Percentiles rank a stretch among this genome's conserved stretches.
Evolutionary conservation across 2,888 invertebrate species (phyloP).

Genomic region (Salticus scenicus): DNA sequence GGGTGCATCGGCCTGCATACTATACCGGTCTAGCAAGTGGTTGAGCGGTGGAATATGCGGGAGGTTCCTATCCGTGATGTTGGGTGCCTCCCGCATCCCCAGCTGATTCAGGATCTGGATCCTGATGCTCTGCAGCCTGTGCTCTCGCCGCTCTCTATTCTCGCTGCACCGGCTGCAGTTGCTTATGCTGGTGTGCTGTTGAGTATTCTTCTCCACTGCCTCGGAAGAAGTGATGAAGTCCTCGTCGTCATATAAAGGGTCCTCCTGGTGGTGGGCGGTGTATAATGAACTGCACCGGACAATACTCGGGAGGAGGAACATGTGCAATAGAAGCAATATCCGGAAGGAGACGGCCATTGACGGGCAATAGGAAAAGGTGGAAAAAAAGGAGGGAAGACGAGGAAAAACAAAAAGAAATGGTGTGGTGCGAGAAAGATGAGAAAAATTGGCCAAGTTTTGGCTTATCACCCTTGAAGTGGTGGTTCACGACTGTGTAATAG

Average conservation of each 20-base stretch:
- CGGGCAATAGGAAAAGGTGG: background rate
- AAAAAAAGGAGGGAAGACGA: background rate
- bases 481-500: slow-evolving; percentile 48
- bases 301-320: slow-evolving; percentile 1
- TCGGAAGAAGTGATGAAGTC: background rate
- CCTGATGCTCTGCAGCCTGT: slow-evolving; percentile 80
- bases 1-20: slow-evolving; percentile 77
- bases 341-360: slow-evolving; percentile 24
- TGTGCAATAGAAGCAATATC: slow-evolving; percentile 2
- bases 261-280: slow-evolving; percentile 4
- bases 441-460: slow-evolving; percentile 25
- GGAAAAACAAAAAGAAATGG: slow-evolving; percentile 17
- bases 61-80: slow-evolving; percentile 79
- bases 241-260: background rate
- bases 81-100: slow-evolving; percentile 80
- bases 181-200: background rate
- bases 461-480: slow-evolving; percentile 20
- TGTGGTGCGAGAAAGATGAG: background rate
- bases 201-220: background rate
- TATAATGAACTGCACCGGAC: background rate
- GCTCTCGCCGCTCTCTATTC: slow-evolving; percentile 79
- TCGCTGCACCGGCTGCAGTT: slow-evolving; percentile 70
- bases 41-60: slow-evolving; percentile 79
- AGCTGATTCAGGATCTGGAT: slow-evolving; percentile 80
- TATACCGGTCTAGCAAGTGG: slow-evolving; percentile 77